A percentile compares a stretch with the other conserved stretches of the same genome.
Conservation (phyloP, 2,113 vertebrate species). For the Maccullochella peelii region DNA sequence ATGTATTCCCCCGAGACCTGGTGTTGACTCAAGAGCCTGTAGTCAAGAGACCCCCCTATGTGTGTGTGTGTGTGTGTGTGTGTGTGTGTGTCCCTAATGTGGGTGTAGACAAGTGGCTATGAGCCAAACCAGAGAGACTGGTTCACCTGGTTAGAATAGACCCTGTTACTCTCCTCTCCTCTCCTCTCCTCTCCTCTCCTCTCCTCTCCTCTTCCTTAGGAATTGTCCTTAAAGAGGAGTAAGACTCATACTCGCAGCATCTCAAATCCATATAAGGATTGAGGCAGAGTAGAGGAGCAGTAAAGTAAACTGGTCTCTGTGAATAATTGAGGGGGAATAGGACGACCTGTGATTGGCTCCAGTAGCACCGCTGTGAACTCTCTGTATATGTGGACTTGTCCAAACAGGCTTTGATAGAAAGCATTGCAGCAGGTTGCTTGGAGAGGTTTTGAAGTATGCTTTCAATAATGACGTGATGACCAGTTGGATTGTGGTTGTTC, state of each 20-base stretch:
- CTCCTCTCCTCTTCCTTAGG: constrained; percentile 30
- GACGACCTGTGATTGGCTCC: constrained; percentile 50
- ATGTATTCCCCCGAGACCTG: constrained; percentile 62
- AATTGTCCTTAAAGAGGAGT: constrained; percentile 79
- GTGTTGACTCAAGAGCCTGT: constrained; percentile 29
- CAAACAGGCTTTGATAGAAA: constrained; percentile 73
- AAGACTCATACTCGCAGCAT: constrained; percentile 57
- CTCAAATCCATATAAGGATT: constrained; percentile 73
- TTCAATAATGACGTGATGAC: constrained; percentile 44
- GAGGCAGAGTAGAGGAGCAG: constrained; percentile 56
- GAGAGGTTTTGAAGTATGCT: constrained; percentile 39
- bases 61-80: neutral
- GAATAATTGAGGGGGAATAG: constrained; percentile 54
- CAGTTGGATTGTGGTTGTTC: constrained; percentile 32
- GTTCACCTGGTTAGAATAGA: constrained; percentile 32
- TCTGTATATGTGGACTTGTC: constrained; percentile 74
- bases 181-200: constrained; percentile 39
- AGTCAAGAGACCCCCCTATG: constrained; percentile 25
- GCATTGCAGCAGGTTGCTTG: constrained; percentile 51
- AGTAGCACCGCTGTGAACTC: constrained; percentile 50
- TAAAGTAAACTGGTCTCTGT: constrained; percentile 73
- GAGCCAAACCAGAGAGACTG: constrained; percentile 42
- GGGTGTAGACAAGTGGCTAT: constrained; percentile 21
- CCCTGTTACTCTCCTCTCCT: constrained; percentile 22
- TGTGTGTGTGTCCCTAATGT: constrained; percentile 30